A percentile compares a stretch with the other conserved stretches of the same genome.
Evolutionary conservation across 1,140 invertebrate species (phyloP).

Genomic region (Belonocnema kinseyi): DNA sequence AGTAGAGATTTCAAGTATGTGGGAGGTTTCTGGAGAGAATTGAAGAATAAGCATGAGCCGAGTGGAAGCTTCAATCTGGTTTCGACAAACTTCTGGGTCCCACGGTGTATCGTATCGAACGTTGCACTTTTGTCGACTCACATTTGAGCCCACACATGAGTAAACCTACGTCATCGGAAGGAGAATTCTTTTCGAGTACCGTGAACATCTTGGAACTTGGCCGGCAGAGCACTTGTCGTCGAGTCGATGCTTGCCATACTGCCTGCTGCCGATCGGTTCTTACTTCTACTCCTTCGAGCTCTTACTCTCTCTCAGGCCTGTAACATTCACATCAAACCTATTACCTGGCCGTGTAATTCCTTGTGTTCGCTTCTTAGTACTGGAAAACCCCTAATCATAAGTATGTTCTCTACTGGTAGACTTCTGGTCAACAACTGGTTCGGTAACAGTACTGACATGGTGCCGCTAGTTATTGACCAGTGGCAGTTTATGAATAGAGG

Average conservation of each 20-base stretch:
- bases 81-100: not conserved
- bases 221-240: constrained; percentile 57
- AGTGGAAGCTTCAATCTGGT: not conserved
- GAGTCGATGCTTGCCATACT: constrained; percentile 39
- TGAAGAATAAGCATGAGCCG: constrained; percentile 2
- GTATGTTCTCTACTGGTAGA: no score
- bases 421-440: no score
- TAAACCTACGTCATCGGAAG: constrained; percentile 49
- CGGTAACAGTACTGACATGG: no score
- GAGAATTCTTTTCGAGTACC: constrained; percentile 43
- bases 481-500: no score
- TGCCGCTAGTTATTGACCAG: no score
- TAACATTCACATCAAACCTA: not conserved
- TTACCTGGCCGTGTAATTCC: no score
- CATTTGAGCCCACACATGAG: constrained; percentile 14
- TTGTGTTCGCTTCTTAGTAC: no score
- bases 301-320: constrained; percentile 31
- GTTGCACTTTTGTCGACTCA: constrained; percentile 34
- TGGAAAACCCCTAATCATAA: not conserved
- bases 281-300: constrained; percentile 44
- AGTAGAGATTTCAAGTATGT: not conserved
- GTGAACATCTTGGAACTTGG: constrained; percentile 15
- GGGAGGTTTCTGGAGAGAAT: not conserved
- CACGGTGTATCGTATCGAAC: constrained; percentile 6
- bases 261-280: constrained; percentile 60